Percentiles rank a stretch among this genome's conserved stretches.
phyloP scores from a whole-genome alignment of 92 coral and sea anemone species.

The Galaxea fascicularis region DNA sequence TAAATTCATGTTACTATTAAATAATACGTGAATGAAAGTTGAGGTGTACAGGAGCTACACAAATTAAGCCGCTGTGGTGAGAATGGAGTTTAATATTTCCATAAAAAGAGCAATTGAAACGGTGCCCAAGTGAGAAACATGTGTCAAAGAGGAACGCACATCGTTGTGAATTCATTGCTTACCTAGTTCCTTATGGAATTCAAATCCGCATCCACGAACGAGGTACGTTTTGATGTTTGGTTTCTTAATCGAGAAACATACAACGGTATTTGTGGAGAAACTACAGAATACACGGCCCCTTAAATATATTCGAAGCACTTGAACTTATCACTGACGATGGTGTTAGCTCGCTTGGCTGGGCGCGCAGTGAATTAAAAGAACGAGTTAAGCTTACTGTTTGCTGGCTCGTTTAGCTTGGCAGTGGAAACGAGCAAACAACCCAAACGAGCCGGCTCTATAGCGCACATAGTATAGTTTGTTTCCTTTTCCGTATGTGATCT shows the following conservation, averaged over 20 bases:
- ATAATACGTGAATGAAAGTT: neutral
- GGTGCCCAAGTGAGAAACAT: neutral
- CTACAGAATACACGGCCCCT: neutral
- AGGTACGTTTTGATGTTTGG: neutral
- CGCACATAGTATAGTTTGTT: too few relatives aligned
- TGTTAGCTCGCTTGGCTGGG: too few relatives aligned
- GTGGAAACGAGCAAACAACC: too few relatives aligned
- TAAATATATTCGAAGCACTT: too few relatives aligned
- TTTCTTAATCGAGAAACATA: neutral
- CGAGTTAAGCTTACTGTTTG: too few relatives aligned
- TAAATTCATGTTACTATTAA: neutral
- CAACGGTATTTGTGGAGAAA: neutral
- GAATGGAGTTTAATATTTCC: neutral
- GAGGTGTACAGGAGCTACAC: neutral
- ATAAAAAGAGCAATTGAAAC: neutral
- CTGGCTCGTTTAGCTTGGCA: too few relatives aligned
- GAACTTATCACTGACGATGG: too few relatives aligned
- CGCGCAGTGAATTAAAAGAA: too few relatives aligned
- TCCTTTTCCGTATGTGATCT: too few relatives aligned
- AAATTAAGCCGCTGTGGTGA: neutral
- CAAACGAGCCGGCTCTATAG: too few relatives aligned
- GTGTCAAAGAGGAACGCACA: too few relatives aligned
- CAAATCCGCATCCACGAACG: neutral
- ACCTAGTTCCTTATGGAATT: neutral
- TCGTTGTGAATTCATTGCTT: too few relatives aligned